A percentile compares a stretch with the other conserved stretches of the same genome.
phyloP scores from a whole-genome alignment of 2,797 vertebrate species.

The Enteromius unitaeniatus region DNA sequence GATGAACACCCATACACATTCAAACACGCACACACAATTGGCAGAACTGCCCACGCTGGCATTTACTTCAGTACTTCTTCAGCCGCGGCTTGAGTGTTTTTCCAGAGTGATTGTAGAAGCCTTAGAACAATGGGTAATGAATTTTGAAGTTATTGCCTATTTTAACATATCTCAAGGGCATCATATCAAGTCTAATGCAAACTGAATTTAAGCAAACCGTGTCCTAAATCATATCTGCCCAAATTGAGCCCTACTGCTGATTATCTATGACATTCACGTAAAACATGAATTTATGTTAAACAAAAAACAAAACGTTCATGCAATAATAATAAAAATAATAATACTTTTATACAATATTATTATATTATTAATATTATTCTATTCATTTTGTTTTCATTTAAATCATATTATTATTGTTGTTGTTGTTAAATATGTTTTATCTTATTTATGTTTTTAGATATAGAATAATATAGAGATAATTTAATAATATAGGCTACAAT shows the following conservation, averaged over 20 bases:
- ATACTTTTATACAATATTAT: no score
- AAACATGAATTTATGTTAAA: background rate
- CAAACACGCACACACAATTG: slow-evolving; percentile 7
- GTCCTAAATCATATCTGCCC: background rate
- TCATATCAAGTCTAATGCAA: background rate
- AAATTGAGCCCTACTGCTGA: no score
- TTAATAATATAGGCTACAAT: background rate
- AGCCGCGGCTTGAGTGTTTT: background rate
- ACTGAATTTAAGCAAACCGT: background rate
- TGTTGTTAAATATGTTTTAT: background rate
- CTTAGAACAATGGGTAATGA: background rate
- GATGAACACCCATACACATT: slow-evolving; percentile 10
- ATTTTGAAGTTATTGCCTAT: slow-evolving; percentile 16
- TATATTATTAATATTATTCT: background rate
- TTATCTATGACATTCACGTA: no score
- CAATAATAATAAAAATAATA: background rate
- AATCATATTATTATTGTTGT: background rate
- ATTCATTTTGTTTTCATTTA: background rate
- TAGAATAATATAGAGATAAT: no score
- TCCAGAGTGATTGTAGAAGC: slow-evolving; percentile 6
- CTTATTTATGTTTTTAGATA: no score
- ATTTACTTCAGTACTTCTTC: slow-evolving; percentile 5
- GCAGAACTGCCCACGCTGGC: background rate
- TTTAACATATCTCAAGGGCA: slow-evolving; percentile 13
- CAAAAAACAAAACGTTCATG: background rate